phyloP scores from a whole-genome alignment of 2,797 vertebrate species.

The Margarornis squamiger region DNA sequence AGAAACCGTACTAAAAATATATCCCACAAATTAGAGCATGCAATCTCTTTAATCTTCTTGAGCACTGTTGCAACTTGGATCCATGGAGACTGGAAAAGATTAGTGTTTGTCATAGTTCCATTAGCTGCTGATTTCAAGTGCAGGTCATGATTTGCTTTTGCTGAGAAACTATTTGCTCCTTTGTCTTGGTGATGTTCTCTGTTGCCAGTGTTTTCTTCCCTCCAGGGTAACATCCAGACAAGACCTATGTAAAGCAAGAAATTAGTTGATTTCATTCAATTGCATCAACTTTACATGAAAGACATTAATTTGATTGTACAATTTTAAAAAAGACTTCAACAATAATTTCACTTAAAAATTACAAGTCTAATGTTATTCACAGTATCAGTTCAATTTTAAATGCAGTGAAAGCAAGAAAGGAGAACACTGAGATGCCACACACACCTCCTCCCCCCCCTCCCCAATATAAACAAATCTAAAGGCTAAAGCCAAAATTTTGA shows the following conservation, averaged over 20 bases:
- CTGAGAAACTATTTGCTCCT: neutral
- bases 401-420: neutral
- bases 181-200: neutral
- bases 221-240: constrained; percentile 89
- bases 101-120: neutral
- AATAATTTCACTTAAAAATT: neutral
- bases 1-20: constrained; percentile 89
- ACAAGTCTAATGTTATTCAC: neutral
- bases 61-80: constrained; percentile 78
- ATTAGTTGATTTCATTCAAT: neutral
- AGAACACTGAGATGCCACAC: neutral
- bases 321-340: neutral
- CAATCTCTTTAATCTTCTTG: constrained; percentile 80
- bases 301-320: neutral
- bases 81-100: constrained; percentile 71
- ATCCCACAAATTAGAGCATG: constrained; percentile 89
- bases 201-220: constrained; percentile 65
- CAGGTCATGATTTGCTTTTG: neutral
- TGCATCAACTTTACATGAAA: neutral
- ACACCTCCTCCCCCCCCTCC: rapidly evolving
- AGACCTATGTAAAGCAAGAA: constrained; percentile 76
- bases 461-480: neutral
- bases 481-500: neutral
- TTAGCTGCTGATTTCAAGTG: neutral
- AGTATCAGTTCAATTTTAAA: neutral